Conservation (phyloP, 2,888 invertebrate species). For the Phengaris arion region DNA sequence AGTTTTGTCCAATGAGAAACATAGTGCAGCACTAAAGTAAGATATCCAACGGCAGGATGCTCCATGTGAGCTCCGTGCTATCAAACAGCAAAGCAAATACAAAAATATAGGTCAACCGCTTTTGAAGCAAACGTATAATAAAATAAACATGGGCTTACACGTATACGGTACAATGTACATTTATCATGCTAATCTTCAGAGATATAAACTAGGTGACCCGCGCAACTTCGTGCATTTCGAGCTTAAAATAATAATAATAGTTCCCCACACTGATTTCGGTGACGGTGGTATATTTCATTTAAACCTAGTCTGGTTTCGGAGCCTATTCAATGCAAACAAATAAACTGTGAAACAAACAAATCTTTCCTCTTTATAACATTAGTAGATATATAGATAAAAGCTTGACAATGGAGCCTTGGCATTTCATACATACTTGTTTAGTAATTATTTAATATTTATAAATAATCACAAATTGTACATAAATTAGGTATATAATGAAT, state of each 20-base stretch:
- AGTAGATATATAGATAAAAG: too few relatives aligned
- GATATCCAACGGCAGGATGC: slow-evolving; percentile 3
- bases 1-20: neutral
- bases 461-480: too few relatives aligned
- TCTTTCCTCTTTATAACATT: too few relatives aligned
- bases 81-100: slow-evolving; percentile 28
- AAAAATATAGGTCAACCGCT: slow-evolving; percentile 27
- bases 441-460: too few relatives aligned
- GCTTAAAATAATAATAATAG: too few relatives aligned
- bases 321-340: too few relatives aligned
- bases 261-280: too few relatives aligned
- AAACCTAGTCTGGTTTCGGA: too few relatives aligned
- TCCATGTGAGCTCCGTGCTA: slow-evolving; percentile 9
- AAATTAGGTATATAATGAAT: too few relatives aligned
- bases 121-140: slow-evolving; percentile 21
- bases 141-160: slow-evolving; percentile 18
- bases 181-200: slow-evolving; percentile 13
- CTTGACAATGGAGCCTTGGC: neutral
- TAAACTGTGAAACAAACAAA: too few relatives aligned
- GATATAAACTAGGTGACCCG: neutral
- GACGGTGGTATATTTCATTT: too few relatives aligned
- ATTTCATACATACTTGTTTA: neutral
- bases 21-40: slow-evolving; percentile 1
- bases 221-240: too few relatives aligned
- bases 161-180: slow-evolving; percentile 12